Percentiles rank a stretch among this genome's conserved stretches.
phyloP scores from a whole-genome alignment of 2,113 vertebrate genomes.

The Rhea americana region DNA sequence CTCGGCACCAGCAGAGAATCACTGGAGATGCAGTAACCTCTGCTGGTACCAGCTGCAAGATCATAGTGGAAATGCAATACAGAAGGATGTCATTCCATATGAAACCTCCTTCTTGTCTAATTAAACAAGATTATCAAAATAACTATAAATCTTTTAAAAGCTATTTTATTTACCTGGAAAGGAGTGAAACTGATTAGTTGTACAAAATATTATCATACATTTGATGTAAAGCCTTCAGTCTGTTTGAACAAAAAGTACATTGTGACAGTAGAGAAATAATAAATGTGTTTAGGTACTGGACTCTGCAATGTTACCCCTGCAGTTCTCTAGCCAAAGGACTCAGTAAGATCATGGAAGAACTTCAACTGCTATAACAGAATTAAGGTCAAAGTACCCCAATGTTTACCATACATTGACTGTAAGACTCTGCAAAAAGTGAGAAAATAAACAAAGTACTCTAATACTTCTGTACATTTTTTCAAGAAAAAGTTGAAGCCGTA shows the following conservation, averaged over 20 bases:
- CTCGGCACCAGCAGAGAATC: background rate
- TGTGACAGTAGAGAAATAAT: conserved; percentile 45
- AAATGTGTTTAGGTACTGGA: conserved; percentile 7
- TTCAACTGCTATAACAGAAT: conserved; percentile 7
- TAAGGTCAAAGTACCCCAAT: background rate
- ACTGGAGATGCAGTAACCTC: background rate
- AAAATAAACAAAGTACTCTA: conserved; percentile 33
- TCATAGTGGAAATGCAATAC: fast-evolving
- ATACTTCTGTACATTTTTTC: conserved; percentile 8
- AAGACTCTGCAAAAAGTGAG: conserved; percentile 51
- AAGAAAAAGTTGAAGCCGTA: conserved; percentile 7
- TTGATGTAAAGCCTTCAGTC: conserved; percentile 68
- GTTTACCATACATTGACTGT: background rate
- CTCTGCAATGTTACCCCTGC: background rate
- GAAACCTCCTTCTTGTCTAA: background rate
- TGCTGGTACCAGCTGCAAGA: background rate
- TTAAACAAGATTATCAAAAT: background rate
- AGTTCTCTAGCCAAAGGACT: background rate
- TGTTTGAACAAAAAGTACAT: conserved; percentile 33
- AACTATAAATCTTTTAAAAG: conserved; percentile 52
- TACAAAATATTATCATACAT: conserved; percentile 72
- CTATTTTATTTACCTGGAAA: conserved; percentile 78
- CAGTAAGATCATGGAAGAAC: conserved; percentile 12
- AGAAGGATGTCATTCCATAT: background rate
- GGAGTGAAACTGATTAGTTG: conserved; percentile 61